Percentiles rank a stretch among this genome's conserved stretches.
Conservation (phyloP, 2,113 vertebrate species). For the Heterocephalus glaber region DNA sequence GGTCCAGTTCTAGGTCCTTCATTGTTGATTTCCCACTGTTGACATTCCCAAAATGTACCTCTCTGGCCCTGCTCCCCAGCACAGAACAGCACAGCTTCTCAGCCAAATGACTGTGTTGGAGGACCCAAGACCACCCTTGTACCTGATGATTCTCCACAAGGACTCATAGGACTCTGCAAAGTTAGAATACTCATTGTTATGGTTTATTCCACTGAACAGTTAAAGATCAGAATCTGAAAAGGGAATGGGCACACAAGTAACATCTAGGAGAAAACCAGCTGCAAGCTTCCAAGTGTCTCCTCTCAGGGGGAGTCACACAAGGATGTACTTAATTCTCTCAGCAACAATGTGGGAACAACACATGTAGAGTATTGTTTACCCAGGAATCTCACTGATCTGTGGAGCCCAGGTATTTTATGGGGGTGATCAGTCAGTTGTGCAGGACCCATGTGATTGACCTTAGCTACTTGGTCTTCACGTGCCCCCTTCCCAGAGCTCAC, state of each 20-base stretch:
- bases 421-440: not conserved
- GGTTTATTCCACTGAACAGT: not conserved
- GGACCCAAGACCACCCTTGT: not conserved
- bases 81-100: no score
- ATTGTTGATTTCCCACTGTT: not conserved
- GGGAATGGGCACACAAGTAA: not conserved
- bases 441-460: not conserved
- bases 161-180: not conserved
- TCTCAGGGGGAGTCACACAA: not conserved
- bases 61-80: not conserved
- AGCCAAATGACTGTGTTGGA: not conserved
- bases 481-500: not conserved
- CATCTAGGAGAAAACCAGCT: not conserved
- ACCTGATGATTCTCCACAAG: not conserved
- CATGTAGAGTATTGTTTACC: not conserved
- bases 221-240: not conserved
- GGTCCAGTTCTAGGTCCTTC: not conserved
- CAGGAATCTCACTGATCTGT: not conserved
- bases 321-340: not conserved
- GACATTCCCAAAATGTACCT: not conserved
- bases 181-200: rapidly evolving
- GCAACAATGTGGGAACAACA: not conserved
- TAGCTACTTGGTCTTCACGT: not conserved
- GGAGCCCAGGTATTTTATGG: not conserved
- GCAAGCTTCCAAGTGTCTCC: not conserved